Percentiles rank a stretch among this genome's conserved stretches.
Conservation (phyloP, 1,140 invertebrate genomes). For the Drosophila seguyi region DNA sequence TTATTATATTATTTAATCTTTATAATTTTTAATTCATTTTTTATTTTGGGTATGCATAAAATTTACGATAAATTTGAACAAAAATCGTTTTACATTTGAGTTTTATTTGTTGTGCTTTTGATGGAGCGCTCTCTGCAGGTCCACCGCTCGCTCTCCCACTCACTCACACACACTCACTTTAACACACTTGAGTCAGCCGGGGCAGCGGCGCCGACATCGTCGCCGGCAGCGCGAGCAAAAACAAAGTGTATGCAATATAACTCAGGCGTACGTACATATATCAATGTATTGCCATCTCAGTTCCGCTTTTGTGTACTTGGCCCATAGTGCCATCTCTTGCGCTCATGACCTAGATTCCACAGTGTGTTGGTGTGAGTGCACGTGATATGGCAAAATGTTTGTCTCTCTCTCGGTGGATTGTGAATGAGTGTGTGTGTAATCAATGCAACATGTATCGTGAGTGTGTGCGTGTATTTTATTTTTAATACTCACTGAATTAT, state of each 20-base stretch:
- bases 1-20: not conserved
- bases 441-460: constrained; percentile 84
- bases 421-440: constrained; percentile 73
- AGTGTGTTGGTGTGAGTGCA: constrained; percentile 65
- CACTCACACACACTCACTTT: constrained; percentile 16
- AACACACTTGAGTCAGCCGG: constrained; percentile 50
- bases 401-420: constrained; percentile 24
- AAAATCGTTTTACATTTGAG: constrained; percentile 43
- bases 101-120: constrained; percentile 23
- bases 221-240: constrained; percentile 28
- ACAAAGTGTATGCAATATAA: constrained; percentile 61
- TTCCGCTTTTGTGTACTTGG: constrained; percentile 80
- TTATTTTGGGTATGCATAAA: constrained; percentile 11
- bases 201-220: constrained; percentile 29
- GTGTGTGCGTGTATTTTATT: constrained; percentile 62
- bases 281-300: constrained; percentile 79
- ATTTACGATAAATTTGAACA: constrained; percentile 13
- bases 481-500: constrained; percentile 80
- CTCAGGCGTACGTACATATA: constrained; percentile 49
- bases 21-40: not conserved
- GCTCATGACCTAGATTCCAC: constrained; percentile 85
- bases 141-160: constrained; percentile 23
- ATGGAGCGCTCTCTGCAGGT: constrained; percentile 1
- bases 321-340: constrained; percentile 83
- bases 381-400: constrained; percentile 77